These are phyloP conservation scores for Hippocampus abdominalis DNA, from an alignment of 2,113 vertebrate species.

Conservation along the genomic window DNA sequence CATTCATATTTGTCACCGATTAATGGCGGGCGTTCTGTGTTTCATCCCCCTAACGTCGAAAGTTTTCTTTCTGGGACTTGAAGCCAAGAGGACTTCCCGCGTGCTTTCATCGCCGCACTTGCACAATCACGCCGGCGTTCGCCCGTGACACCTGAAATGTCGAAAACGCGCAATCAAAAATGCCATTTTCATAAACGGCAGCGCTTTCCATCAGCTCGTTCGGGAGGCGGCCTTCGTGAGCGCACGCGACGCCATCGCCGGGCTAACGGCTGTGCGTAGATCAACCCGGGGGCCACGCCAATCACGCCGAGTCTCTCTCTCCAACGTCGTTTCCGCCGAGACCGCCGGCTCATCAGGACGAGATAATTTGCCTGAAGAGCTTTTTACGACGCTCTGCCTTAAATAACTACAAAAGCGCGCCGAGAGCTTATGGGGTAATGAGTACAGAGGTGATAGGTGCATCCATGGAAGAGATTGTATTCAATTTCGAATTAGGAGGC, in stretches of 20 bases:
- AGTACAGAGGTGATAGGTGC: slow-evolving; percentile 25
- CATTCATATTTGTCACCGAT: slow-evolving; percentile 21
- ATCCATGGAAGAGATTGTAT: slow-evolving; percentile 35
- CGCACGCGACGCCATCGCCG: background rate
- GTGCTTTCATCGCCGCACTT: slow-evolving; percentile 3
- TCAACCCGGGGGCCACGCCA: slow-evolving; percentile 47
- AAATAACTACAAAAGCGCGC: slow-evolving; percentile 56
- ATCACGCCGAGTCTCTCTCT: slow-evolving; percentile 48
- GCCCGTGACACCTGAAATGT: slow-evolving; percentile 50
- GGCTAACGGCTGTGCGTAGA: slow-evolving; percentile 40
- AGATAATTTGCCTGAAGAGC: slow-evolving; percentile 64
- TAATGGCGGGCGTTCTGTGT: slow-evolving; percentile 50
- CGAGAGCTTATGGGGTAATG: slow-evolving; percentile 35
- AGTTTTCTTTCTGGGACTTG: slow-evolving; percentile 28
- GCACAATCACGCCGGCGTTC: slow-evolving; percentile 61
- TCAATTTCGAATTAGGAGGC: slow-evolving; percentile 46
- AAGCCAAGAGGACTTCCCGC: slow-evolving; percentile 23
- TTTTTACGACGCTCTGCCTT: slow-evolving; percentile 54
- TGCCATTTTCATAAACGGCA: slow-evolving; percentile 37
- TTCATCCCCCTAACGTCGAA: no score
- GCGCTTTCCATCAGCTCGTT: slow-evolving; percentile 25
- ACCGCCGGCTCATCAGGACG: slow-evolving; percentile 53
- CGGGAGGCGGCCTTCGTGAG: slow-evolving; percentile 11
- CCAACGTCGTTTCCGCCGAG: slow-evolving; percentile 43
- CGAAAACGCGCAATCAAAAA: slow-evolving; percentile 34